A percentile compares a stretch with the other conserved stretches of the same genome.
Conservation (phyloP, 1,140 invertebrate species). For the Aphaenogaster ashmeadi region DNA sequence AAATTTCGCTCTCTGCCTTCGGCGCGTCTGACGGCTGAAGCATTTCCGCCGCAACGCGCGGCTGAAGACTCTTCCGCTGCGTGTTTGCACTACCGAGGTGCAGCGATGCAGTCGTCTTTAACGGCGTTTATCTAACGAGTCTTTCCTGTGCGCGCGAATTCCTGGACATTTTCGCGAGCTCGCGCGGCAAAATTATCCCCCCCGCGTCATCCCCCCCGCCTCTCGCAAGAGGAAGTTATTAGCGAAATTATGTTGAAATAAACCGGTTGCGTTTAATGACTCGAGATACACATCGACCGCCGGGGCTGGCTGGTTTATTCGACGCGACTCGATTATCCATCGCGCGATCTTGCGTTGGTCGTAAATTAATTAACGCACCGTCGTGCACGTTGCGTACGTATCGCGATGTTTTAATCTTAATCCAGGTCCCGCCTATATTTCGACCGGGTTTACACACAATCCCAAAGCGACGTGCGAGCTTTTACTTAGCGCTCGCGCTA, state of each 20-base stretch:
- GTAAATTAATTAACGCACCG: slow-evolving; percentile 66
- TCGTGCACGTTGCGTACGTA: neutral
- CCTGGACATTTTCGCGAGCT: neutral
- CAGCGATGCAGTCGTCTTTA: neutral
- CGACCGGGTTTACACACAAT: neutral
- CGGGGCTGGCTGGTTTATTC: slow-evolving; percentile 29
- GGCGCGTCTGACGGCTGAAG: slow-evolving; percentile 17
- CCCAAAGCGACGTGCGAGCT: neutral
- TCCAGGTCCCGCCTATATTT: neutral
- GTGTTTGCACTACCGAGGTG: slow-evolving; percentile 20
- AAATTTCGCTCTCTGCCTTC: slow-evolving; percentile 40
- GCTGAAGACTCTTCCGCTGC: neutral
- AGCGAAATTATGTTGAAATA: slow-evolving; percentile 65
- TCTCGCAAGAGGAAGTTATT: slow-evolving; percentile 32
- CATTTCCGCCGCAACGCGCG: slow-evolving; percentile 12
- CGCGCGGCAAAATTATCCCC: neutral
- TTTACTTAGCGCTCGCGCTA: slow-evolving; percentile 16
- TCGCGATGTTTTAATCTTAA: slow-evolving; percentile 48
- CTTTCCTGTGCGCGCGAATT: slow-evolving; percentile 26
- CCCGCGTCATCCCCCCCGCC: neutral
- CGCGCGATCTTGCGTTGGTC: slow-evolving; percentile 37
- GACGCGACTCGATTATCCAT: slow-evolving; percentile 49
- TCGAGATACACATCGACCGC: slow-evolving; percentile 21
- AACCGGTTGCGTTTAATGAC: slow-evolving; percentile 54
- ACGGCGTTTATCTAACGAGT: neutral